Evolutionary conservation across 2,888 invertebrate genomes (phyloP).

Genomic region (Odontothrips loti): DNA sequence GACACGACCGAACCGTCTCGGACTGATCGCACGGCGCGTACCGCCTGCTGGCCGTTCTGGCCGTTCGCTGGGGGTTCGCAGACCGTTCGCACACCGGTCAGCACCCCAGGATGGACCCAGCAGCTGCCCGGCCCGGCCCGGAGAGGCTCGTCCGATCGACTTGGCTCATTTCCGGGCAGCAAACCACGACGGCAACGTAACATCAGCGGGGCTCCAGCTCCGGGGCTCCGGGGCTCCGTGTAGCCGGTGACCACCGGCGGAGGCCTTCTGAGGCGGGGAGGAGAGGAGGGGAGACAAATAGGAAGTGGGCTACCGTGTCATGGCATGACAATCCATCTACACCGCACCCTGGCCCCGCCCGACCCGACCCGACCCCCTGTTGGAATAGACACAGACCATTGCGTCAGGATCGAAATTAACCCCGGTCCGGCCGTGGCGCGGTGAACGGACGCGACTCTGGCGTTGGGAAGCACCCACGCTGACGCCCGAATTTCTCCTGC

Average conservation of each 20-base stretch:
- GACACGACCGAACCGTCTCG: too few species aligned
- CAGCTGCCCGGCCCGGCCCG: background rate
- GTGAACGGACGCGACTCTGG: background rate
- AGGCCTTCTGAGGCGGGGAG: background rate
- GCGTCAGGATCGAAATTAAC: too few species aligned
- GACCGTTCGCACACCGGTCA: too few species aligned
- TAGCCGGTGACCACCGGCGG: too few species aligned
- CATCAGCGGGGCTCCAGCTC: background rate
- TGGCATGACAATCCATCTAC: background rate
- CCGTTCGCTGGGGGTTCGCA: too few species aligned
- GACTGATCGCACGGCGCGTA: too few species aligned
- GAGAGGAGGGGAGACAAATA: background rate
- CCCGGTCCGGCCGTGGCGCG: background rate
- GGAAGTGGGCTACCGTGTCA: background rate
- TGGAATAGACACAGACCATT: too few species aligned
- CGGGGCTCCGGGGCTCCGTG: background rate
- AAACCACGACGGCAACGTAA: background rate
- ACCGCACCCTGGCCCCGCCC: background rate
- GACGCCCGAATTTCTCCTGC: too few species aligned
- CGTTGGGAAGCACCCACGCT: too few species aligned
- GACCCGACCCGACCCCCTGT: background rate
- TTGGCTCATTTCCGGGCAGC: background rate
- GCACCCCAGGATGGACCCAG: background rate
- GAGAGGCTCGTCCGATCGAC: background rate
- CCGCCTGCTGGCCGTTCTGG: too few species aligned